Evolutionary conservation across 2,888 invertebrate species (phyloP), one percentile per base, ranked within the genome.

Genomic region (Cosmorhoe ocellata): DNA sequence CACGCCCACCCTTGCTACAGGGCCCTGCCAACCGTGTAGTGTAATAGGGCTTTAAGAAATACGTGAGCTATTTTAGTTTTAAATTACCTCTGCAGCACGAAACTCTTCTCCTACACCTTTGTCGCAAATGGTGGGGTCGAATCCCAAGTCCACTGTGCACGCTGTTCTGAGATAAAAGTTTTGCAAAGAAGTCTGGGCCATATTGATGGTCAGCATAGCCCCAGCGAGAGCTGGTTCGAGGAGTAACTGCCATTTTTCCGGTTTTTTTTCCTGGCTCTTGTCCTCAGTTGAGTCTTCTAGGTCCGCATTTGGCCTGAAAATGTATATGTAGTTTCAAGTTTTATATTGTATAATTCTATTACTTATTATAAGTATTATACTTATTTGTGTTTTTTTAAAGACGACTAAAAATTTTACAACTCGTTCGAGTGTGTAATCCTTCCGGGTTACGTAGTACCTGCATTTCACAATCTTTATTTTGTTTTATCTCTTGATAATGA

Each of bases 141-240:
- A 92, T 0, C 83, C 90, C 52, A 95, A 80, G 69, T 95, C 95
- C 3, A 95, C 93, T 22, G 93, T 86, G 64, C 95, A 95, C 0
- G 95, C 95, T 63, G 95, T 95, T 64, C 94, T 93, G 52, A 95
- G 80, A 70, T 94, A 94, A 47, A 95, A 85, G 74, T 95, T 95
- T 74, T 95, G 95, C 9, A 94, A 91, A 6, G 94, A 94, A n/a
- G 95, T 86, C 63, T 93, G 92, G 0, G 94, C 93, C 10, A 90
- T 69, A 64, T 86, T 87, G 66, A 90, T 90, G 3, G 90, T 89
- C 62, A 89, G 77, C 87, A 95, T 94, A 65, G 94, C 92, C 38
- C 93, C 93, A 4, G 94, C 93, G 38, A 95, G 77, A 74, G 94
- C 93, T 0, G 95, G 95, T 67, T 95, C 95, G 4, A 95, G 91